Percentiles rank a stretch among this genome's conserved stretches.
phyloP scores from a whole-genome alignment of 2,113 vertebrate genomes.

The Oncorhynchus nerka region DNA sequence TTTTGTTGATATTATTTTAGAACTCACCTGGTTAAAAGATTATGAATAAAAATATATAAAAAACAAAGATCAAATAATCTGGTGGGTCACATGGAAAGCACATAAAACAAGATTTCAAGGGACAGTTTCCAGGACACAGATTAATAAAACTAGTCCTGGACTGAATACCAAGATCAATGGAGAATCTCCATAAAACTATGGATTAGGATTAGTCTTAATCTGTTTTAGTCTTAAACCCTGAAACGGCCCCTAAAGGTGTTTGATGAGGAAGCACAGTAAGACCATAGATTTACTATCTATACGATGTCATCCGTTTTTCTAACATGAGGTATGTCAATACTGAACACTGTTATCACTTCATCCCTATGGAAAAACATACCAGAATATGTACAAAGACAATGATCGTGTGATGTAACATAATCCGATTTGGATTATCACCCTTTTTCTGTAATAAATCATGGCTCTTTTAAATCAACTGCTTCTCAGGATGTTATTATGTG shows the following conservation, averaged over 20 bases:
- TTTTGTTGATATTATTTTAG: no score
- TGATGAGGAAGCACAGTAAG: conserved; percentile 6
- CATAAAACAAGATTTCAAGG: no score
- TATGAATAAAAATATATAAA: no score
- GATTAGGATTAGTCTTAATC: no score
- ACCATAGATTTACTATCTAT: conserved; percentile 37
- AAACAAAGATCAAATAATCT: no score
- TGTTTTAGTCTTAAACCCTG: no score
- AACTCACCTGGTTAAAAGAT: no score
- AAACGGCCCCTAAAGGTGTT: no score
- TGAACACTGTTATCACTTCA: conserved; percentile 73
- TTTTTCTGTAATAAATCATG: conserved; percentile 84
- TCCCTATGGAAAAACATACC: conserved; percentile 69
- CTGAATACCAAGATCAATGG: no score
- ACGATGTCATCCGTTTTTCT: conserved; percentile 42
- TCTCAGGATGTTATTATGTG: conserved; percentile 16
- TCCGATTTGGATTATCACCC: conserved; percentile 76
- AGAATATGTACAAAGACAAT: conserved; percentile 51
- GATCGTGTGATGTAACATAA: conserved; percentile 66
- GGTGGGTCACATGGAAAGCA: no score
- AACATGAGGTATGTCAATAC: conserved; percentile 60
- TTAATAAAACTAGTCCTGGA: no score
- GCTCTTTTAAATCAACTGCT: conserved; percentile 67
- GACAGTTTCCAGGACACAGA: no score
- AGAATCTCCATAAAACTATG: background rate